Evolutionary conservation across 1,140 invertebrate species (phyloP).

Genomic region (Brachystomella parvula): DNA sequence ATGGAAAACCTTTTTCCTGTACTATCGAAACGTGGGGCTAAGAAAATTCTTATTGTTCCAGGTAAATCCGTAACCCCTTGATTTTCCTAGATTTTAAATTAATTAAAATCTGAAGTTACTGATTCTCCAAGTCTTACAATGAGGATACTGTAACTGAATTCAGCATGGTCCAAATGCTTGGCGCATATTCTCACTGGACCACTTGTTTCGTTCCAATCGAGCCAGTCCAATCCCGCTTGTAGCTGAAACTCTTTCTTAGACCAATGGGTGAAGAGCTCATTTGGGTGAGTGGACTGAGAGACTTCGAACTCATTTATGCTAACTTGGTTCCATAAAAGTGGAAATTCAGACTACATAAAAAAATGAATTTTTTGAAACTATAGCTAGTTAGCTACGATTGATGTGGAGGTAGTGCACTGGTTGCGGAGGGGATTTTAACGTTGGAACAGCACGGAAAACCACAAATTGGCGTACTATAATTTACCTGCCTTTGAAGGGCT

Average conservation of each 20-base stretch:
- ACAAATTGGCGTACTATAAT: too few relatives aligned
- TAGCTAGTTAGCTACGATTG: not conserved
- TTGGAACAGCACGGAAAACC: too few relatives aligned
- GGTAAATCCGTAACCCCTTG: not conserved
- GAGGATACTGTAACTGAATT: not conserved
- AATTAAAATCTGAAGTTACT: not conserved
- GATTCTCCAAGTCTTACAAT: not conserved
- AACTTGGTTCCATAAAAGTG: not conserved
- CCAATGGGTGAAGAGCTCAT: not conserved
- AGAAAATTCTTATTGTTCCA: slow-evolving; percentile 9
- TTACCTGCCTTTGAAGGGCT: too few relatives aligned
- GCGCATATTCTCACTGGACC: slow-evolving; percentile 1
- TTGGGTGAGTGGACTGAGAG: not conserved
- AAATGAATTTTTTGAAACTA: not conserved
- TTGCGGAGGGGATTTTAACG: too few relatives aligned
- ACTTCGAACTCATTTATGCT: not conserved
- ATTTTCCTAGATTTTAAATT: not conserved
- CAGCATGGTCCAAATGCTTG: slow-evolving; percentile 12
- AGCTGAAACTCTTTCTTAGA: not conserved
- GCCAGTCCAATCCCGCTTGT: not conserved
- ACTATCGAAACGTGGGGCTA: slow-evolving; percentile 6
- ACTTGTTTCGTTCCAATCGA: too few relatives aligned
- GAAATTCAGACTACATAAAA: slow-evolving; percentile 1
- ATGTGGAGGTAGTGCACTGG: not conserved
- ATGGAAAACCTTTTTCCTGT: slow-evolving; percentile 8